Evolutionary conservation across 1,140 invertebrate genomes (phyloP).

Genomic region (Pollicipes pollicipes): DNA sequence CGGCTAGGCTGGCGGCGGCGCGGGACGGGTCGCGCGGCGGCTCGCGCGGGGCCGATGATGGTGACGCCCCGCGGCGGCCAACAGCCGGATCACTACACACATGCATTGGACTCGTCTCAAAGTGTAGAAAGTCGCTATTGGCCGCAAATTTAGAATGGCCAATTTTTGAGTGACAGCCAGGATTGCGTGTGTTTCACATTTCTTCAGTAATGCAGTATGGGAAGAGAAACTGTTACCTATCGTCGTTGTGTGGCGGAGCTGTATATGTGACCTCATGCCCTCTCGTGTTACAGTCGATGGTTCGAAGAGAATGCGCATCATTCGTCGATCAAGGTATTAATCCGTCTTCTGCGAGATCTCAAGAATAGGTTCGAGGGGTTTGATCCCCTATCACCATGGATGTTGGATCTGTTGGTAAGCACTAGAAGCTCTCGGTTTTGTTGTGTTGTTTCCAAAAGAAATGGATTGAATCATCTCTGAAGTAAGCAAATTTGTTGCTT

Average conservation of each 20-base stretch:
- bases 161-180: too few species aligned
- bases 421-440: constrained; percentile 10
- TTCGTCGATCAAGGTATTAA: constrained; percentile 88
- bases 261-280: constrained; percentile 1
- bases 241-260: too few species aligned
- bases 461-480: constrained; percentile 4
- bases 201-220: too few species aligned
- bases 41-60: too few species aligned
- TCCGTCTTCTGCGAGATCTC: constrained; percentile 77
- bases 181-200: too few species aligned
- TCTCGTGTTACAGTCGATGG: constrained; percentile 42
- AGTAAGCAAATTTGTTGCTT: constrained; percentile 12
- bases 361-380: constrained; percentile 74
- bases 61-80: too few species aligned
- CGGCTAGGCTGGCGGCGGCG: not conserved
- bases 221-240: too few species aligned
- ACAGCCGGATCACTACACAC: too few species aligned
- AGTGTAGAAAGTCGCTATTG: too few species aligned
- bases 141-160: too few species aligned
- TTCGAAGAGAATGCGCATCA: constrained; percentile 97
- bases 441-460: too few species aligned
- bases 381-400: constrained; percentile 82
- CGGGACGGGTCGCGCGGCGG: not conserved
- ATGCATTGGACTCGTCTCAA: too few species aligned
- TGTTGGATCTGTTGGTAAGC: constrained; percentile 70